Base-by-base conservation (phyloP, 2,797 vertebrate species). In the Sylvia borin region DNA sequence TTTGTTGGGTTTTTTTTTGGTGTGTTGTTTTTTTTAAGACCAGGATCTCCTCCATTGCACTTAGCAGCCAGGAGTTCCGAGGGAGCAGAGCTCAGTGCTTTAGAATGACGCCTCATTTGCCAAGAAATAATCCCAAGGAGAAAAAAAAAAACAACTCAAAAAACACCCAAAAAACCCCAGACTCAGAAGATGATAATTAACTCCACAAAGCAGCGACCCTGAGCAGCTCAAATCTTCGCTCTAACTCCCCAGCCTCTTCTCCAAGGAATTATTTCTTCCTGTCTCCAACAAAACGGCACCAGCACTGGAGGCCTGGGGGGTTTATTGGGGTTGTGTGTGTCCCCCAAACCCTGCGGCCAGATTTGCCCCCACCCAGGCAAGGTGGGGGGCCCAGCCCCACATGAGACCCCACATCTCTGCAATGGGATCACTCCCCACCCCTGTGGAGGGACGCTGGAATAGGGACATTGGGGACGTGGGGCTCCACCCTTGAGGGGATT, bases 111-210 rank as follows among this genome's bases (percentile, higher is more conserved):
- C 92, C 66, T 97, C 25, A 3, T 70, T 76, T 94, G 94, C 95
- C 95, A 96, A 90, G 92, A 92, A 96, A 97, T 79, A 92, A 96
- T 94, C 91, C 79, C 54, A 50, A 74, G 43, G 40, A 94, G 71
- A 7, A 16, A 7, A 16, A 32, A 16, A 58, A 50, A n/a, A 55
- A 18, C 62, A 45, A 29, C 48, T 60, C 43, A 50, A 40, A 54
- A 70, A 54, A 32, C 45, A 79, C 76, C 79, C 53, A 83, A 86
- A 91, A 92, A 91, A 89, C 2, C 21, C 50, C 76, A 86, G 84
- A 60, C 90, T 87, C 71, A 54, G 78, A 74, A 83, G 96, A 95
- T 93, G 96, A 95, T 93, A 92, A 95, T 96, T 95, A 94, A 94
- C 92, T 93, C 93, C 95, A 94, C 92, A 90, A 90, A 94, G 88